Evolutionary conservation across 92 coral and sea anemone species (phyloP).

Genomic region (Virgularia gustaviana): DNA sequence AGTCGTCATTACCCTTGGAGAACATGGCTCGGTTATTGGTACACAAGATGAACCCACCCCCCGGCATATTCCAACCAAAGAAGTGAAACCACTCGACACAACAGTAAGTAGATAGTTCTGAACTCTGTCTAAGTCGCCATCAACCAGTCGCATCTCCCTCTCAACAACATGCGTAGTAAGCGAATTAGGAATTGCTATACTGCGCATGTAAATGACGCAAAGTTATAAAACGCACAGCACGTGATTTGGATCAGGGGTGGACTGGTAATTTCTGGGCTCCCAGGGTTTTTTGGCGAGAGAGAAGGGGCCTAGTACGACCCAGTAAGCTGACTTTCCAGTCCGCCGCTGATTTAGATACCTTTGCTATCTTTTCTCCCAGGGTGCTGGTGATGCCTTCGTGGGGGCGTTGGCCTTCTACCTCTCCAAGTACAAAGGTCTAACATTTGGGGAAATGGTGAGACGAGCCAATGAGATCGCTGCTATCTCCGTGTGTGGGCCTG

Average conservation of each 20-base stretch:
- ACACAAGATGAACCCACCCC: constrained; percentile 88
- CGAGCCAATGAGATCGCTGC: constrained; percentile 93
- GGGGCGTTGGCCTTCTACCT: constrained; percentile 93
- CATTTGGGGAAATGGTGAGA: constrained; percentile 87
- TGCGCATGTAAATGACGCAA: too few species aligned
- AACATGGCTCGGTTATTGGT: constrained; percentile 85
- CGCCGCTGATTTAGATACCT: too few species aligned
- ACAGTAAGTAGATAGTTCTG: constrained; percentile 89
- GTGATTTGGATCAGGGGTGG: too few species aligned
- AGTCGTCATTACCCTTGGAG: constrained; percentile 82
- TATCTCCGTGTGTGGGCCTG: constrained; percentile 71
- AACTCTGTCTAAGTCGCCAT: not conserved
- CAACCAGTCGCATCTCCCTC: too few species aligned
- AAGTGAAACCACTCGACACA: constrained; percentile 85
- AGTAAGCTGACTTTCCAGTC: too few species aligned
- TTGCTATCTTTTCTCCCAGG: constrained; percentile 48
- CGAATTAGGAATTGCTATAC: too few species aligned
- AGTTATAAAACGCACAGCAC: too few species aligned
- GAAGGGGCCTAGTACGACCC: too few species aligned
- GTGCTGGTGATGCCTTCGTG: constrained; percentile 99
- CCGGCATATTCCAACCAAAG: constrained; percentile 81
- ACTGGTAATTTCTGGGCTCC: too few species aligned
- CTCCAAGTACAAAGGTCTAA: constrained; percentile 81
- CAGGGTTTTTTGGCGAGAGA: too few species aligned
- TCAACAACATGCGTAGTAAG: too few species aligned